Base-by-base conservation (phyloP, 2,797 vertebrate genomes). In the Darevskia nairensis region DNA sequence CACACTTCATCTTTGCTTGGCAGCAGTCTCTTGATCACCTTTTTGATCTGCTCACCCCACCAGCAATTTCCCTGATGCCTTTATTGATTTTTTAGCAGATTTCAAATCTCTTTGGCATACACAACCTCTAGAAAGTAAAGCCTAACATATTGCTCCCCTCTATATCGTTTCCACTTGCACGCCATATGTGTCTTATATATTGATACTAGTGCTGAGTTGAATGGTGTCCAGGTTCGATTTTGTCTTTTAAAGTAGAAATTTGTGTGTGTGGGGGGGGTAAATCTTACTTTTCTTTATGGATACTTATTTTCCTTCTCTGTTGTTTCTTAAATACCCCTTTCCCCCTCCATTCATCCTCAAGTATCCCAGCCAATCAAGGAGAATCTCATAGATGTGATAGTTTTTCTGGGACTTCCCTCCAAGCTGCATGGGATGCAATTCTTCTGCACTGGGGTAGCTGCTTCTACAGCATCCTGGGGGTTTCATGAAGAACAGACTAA, bases 61-160 rank as follows among this genome's bases (percentile, higher is more conserved):
- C 0, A 2, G 0, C 3, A 77, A 39, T 69, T 39, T 7, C 80
- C 64, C 9, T 83, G 55, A 1, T 91, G 1, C 13, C 39, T 21
- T 61, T 79, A 21, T 11, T 77, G 41, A 29, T 64, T 64, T 64
- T 61, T 32, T 86, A 23, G 6, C 7, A 79, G 46, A 29, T 17
- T 89, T 72, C 68, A 87, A 29, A 75, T 85, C 13, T 8, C 71
- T 69, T 39, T 3, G 69, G 81, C 88, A 86, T 10, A 29, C 3
- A 21, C 59, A 35, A 75, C 6, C 55, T 80, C 19, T 80, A 80
- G 32, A 80, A 80, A 80, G 50, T 13, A 21, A 55, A 59, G 46
- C 17, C 50, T n/a, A 32, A 44, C 1, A 71, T 21, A 64, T 7
- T 78, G 19, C 82, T 25, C 1, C 4, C 1, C 1, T 1, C 5